Evolutionary conservation across 2,888 invertebrate genomes (phyloP), one percentile per base, ranked within the genome.

Genomic region (Listrodromus nycthemerus): DNA sequence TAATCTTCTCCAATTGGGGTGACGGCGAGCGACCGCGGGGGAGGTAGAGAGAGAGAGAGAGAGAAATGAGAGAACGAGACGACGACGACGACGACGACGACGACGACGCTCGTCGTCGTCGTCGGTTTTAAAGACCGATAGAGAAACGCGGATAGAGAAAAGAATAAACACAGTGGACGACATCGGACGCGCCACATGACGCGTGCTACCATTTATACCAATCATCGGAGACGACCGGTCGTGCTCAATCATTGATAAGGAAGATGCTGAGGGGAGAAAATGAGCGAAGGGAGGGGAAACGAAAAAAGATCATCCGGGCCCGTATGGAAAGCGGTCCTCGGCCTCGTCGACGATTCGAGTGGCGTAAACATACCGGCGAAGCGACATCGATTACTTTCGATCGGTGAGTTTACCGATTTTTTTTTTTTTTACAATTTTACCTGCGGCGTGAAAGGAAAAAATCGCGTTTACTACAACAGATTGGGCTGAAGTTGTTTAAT

Each of bases 201-300:
- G 93, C 92, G 93, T 92, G 92, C 93, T 92, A 90, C 92, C 92
- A 91, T 93, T 93, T 93, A 92, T 92, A 89, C 93, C 92, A 93
- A 93, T 93, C 92, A 92, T 92, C 90, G 89, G 88, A 87, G 86
- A 86, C 86, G 86, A 88, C 88, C 89, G 89, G 89, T 91, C 84
- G 86, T 88, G 80, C 89, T 90, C 89, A 90, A 90, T 90, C 91
- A 92, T 91, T 91, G 91, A 89, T 91, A 90, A 92, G 91, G 90
- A 92, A 90, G 77, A 86, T 30, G 30, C 58, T 16, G 58, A 30
- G 10, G 58, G 30, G 58, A n/a, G n/a, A 45, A 55, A 19, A 52
- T 8, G 19, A 10, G 30, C 41, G 41, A 1, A 1, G 10, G 41
- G 27, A 67, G 21, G 55, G 21, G 13, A 24, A 33, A 37, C 69